Conservation (phyloP, 2,797 vertebrate species). For the Eleutherodactylus coqui region DNA sequence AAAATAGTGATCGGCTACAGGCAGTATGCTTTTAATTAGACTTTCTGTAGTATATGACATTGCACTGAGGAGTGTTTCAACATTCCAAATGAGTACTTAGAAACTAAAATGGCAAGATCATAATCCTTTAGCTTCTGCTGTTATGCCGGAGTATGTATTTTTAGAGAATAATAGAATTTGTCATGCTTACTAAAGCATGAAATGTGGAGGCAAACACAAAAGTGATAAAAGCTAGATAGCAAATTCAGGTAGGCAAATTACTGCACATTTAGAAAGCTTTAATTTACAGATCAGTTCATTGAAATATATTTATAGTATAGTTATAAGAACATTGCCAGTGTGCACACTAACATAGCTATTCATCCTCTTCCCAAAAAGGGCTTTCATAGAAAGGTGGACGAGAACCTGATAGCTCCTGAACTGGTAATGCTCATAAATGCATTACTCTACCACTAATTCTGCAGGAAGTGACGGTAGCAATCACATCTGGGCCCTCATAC, state of each 20-base stretch:
- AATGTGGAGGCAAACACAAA: conserved; percentile 34
- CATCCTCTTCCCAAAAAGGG: not conserved
- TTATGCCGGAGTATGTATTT: conserved; percentile 17
- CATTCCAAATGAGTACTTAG: conserved; percentile 23
- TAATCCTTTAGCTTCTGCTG: conserved; percentile 8
- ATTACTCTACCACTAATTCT: too few species aligned
- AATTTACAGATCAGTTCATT: conserved; percentile 18
- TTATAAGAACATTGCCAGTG: conserved; percentile 10
- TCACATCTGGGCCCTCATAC: too few species aligned
- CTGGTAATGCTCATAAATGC: too few species aligned
- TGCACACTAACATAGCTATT: not conserved
- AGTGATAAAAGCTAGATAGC: conserved; percentile 39
- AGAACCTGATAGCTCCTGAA: not conserved
- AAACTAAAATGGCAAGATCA: conserved; percentile 13
- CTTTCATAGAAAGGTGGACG: not conserved
- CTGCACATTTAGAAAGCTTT: conserved; percentile 6
- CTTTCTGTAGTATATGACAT: not conserved
- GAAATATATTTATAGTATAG: conserved; percentile 9
- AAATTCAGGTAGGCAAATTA: conserved; percentile 25
- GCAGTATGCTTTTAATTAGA: not conserved
- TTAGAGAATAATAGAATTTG: conserved; percentile 19
- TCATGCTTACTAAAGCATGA: conserved; percentile 35
- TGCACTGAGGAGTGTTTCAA: not conserved
- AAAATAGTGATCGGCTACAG: not conserved
- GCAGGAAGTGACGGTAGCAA: too few species aligned